phyloP scores from a whole-genome alignment of 1,140 invertebrate genomes.

The Leptoteleia sp. region DNA sequence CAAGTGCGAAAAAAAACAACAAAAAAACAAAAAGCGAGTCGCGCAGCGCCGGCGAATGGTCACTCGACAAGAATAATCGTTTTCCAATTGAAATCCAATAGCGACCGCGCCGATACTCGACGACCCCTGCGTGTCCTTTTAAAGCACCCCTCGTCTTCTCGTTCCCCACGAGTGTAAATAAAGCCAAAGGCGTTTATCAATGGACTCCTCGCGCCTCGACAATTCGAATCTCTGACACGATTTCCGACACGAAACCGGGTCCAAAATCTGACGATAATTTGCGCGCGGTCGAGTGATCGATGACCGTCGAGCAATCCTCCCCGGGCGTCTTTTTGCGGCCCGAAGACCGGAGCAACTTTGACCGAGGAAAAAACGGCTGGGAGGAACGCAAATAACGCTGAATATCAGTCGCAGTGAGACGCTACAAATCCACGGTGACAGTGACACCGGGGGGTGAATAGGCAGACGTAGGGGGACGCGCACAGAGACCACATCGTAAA shows the following conservation, averaged over 20 bases:
- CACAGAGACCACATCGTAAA: slow-evolving; percentile 68
- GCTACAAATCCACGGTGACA: slow-evolving; percentile 62
- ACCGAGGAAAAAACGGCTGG: no score
- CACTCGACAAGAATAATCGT: slow-evolving; percentile 81
- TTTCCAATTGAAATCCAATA: slow-evolving; percentile 82
- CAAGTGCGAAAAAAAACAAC: slow-evolving; percentile 16
- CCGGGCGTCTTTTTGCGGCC: no score
- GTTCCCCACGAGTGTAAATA: slow-evolving; percentile 60
- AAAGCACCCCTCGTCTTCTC: slow-evolving; percentile 49
- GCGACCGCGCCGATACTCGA: slow-evolving; percentile 55
- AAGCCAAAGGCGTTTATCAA: slow-evolving; percentile 36
- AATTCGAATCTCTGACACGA: slow-evolving; percentile 1
- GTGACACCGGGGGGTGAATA: slow-evolving; percentile 27
- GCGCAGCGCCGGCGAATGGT: slow-evolving; percentile 55
- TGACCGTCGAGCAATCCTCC: no score
- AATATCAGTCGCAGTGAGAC: slow-evolving; percentile 65
- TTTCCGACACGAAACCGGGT: slow-evolving; percentile 9
- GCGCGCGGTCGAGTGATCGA: slow-evolving; percentile 3
- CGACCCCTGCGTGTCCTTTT: slow-evolving; percentile 57
- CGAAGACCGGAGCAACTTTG: no score
- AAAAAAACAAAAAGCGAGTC: not conserved
- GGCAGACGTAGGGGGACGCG: no score
- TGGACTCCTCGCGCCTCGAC: slow-evolving; percentile 12
- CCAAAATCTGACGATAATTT: slow-evolving; percentile 5
- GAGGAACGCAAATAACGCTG: slow-evolving; percentile 74